Evolutionary conservation across 2,113 vertebrate species (phyloP).

Genomic region (Maccullochella peelii): DNA sequence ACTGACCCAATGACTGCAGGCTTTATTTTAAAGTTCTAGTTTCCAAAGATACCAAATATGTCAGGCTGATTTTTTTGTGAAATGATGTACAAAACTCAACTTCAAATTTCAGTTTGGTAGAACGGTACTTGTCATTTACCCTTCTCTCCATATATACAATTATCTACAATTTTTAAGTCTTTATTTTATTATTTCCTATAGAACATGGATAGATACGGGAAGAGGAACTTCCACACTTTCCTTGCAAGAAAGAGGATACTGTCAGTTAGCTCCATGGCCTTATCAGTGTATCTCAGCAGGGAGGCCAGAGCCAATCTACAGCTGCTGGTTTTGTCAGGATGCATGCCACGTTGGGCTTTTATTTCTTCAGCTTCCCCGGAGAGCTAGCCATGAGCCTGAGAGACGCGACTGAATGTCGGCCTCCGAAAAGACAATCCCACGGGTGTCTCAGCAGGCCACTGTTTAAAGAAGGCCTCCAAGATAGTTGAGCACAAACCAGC

Average conservation of each 20-base stretch:
- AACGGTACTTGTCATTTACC: neutral
- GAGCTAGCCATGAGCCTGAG: constrained; percentile 62
- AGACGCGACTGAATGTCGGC: constrained; percentile 64
- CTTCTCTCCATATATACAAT: neutral
- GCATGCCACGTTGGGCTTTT: constrained; percentile 57
- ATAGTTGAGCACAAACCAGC: constrained; percentile 44
- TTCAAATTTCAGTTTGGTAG: too few species aligned
- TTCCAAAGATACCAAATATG: neutral
- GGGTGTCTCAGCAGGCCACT: constrained; percentile 58
- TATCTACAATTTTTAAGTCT: neutral
- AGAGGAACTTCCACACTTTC: constrained; percentile 20
- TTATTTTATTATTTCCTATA: neutral
- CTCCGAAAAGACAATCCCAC: constrained; percentile 53
- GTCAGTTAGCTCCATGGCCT: constrained; percentile 54
- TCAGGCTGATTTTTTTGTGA: neutral
- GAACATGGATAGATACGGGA: neutral
- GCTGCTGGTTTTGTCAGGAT: constrained; percentile 57
- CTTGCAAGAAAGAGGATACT: constrained; percentile 20
- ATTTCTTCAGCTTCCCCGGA: constrained; percentile 54
- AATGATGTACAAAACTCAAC: neutral
- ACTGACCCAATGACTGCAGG: neutral
- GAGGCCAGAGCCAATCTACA: constrained; percentile 48
- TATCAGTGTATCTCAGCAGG: constrained; percentile 68
- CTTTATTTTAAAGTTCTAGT: too few species aligned
- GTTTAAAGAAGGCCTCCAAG: constrained; percentile 51